Percentiles rank a stretch among this genome's conserved stretches.
These are phyloP conservation scores for Phaethornis superciliosus DNA, from an alignment of 2,113 vertebrate species.

Conservation along the genomic window DNA sequence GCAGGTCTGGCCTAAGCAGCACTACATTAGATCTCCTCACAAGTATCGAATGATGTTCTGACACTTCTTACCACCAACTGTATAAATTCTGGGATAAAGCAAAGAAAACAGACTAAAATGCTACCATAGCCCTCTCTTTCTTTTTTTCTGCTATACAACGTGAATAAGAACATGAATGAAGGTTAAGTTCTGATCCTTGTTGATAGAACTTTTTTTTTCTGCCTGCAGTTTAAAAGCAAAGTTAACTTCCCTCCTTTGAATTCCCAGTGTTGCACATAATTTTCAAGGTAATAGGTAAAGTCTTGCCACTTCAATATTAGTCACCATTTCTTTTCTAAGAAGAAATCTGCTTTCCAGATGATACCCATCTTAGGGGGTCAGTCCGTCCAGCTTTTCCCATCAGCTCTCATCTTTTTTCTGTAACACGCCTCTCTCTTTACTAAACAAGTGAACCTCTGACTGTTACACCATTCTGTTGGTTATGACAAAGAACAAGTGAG, in stretches of 20 bases:
- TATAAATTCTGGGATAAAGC: not conserved
- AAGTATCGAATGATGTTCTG: not conserved
- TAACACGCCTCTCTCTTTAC: not conserved
- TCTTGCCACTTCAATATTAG: not conserved
- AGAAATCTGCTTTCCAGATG: not conserved
- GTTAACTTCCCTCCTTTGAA: not conserved
- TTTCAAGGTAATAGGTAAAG: not conserved
- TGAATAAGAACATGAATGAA: not conserved
- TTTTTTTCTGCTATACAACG: not conserved
- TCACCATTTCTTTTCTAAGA: not conserved
- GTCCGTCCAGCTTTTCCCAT: rapidly evolving
- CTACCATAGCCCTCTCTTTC: not conserved
- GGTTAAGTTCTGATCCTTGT: not conserved
- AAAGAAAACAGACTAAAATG: not conserved
- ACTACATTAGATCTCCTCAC: not conserved
- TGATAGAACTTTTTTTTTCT: not conserved
- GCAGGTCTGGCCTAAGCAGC: not conserved
- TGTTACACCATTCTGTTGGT: not conserved
- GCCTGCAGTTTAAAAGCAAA: not conserved
- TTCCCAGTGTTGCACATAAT: not conserved
- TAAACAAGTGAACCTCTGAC: not conserved
- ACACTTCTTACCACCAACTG: not conserved
- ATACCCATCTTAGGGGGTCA: not conserved
- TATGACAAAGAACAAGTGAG: not conserved
- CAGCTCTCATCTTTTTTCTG: not conserved